Base-by-base conservation (phyloP, 2,888 invertebrate species). In the Tricholauxania praeusta region DNA sequence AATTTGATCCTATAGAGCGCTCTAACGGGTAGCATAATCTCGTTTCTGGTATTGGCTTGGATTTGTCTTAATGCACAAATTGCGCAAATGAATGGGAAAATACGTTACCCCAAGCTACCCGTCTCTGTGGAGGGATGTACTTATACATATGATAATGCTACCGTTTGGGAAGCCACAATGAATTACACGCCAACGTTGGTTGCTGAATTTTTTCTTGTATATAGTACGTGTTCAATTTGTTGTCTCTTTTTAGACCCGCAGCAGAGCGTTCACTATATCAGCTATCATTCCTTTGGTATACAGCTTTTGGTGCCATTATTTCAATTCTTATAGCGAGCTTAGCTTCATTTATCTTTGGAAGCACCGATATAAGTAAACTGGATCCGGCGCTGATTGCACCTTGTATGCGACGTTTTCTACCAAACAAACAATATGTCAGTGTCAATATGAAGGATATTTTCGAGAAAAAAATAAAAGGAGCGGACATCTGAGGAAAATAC, bases 211-310 rank as follows among this genome's bases (percentile, higher is more conserved):
- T 19, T 19, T 60, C n/a, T 15, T 12, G 12, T 14, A 28, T 3
- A 0, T 28, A 28, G 28, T 28, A 28, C 28, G 28, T 28, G 28
- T 39, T 66, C n/a, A 12, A 5, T 67, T 17, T 32, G 2, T 15
- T 14, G 22, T 8, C 53, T 12, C 49, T 5, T 71, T 72, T 0
- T 66, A 84, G 84, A 12, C 81, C 83, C 0, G 82, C 84, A 0
- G 75, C 76, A 10, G 83, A 83, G 22, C 79, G 81, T 6, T 80
- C 84, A 72, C 76, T 85, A 8, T 85, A 93, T 80, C 91, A 92
- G 69, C 87, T 94, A 65, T 94, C 94, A 12, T 93, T 94, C 80
- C 84, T 93, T 65, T 94, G 93, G 93, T 92, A 93, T 78, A 92
- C 92, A 0, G 87, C 91, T 0, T 86, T 92, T 51, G 94, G 94